phyloP scores from a whole-genome alignment of 1,140 invertebrate species.

The Neodiprion virginianus region DNA sequence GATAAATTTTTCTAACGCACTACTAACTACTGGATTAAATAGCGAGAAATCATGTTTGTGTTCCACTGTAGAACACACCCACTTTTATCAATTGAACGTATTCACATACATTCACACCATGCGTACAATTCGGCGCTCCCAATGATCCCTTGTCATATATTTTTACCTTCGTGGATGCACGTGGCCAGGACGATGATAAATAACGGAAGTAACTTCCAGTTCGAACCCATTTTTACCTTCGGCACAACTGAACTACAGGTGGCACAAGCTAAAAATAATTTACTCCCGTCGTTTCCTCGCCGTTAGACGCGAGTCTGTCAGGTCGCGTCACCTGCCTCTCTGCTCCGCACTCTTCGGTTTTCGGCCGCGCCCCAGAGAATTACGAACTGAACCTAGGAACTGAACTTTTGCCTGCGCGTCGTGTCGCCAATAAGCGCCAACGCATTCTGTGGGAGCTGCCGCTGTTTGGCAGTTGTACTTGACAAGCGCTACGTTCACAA shows the following conservation, averaged over 20 bases:
- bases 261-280: not conserved
- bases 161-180: slow-evolving; percentile 1
- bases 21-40: not conserved
- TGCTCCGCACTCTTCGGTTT: not conserved
- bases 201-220: not conserved
- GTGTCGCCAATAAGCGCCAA: not conserved
- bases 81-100: no score
- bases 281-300: not conserved
- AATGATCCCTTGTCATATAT: no score
- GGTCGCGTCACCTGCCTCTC: not conserved
- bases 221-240: not conserved
- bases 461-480: no score
- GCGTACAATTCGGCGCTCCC: no score
- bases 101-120: no score
- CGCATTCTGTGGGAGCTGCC: not conserved
- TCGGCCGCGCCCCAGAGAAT: not conserved
- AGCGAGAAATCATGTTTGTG: not conserved
- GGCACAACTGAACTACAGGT: not conserved
- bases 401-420: not conserved
- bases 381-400: not conserved
- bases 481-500: no score
- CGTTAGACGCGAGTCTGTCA: not conserved
- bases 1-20: not conserved
- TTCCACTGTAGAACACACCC: no score
- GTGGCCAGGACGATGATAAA: not conserved